These are phyloP conservation scores for Aurelia aurita complex sp. Pacific DNA, from an alignment of 30 jellyfish, hydroid and myxozoan genomes.

Conservation along the genomic window DNA sequence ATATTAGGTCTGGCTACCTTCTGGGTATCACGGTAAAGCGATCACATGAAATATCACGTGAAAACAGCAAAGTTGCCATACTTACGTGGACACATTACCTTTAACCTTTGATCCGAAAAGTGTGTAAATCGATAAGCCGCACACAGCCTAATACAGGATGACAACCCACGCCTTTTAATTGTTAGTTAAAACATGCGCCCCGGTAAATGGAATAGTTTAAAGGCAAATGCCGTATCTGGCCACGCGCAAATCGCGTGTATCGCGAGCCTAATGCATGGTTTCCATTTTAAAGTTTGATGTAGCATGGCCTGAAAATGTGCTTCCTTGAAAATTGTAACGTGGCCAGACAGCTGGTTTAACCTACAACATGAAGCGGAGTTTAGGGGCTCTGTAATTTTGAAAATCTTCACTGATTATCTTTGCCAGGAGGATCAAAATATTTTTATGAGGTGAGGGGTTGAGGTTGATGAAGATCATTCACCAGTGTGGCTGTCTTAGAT, in stretches of 20 bases:
- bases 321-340: constrained; percentile 42
- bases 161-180: too few relatives aligned
- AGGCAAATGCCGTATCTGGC: neutral
- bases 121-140: too few relatives aligned
- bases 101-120: too few relatives aligned
- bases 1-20: too few relatives aligned
- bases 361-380: neutral
- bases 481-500: neutral
- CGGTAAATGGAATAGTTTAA: too few relatives aligned
- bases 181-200: too few relatives aligned
- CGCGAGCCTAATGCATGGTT: constrained; percentile 10
- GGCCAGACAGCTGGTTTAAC: constrained; percentile 37
- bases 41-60: too few relatives aligned
- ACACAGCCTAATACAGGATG: too few relatives aligned
- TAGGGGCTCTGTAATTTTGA: neutral
- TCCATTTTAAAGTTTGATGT: constrained; percentile 25
- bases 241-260: neutral
- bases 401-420: neutral
- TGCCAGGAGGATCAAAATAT: neutral
- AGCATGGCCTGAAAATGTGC: constrained; percentile 48
- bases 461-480: too few relatives aligned
- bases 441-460: neutral
- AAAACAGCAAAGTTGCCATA: too few relatives aligned
- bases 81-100: too few relatives aligned
- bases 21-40: too few relatives aligned